Evolutionary conservation across 2,888 invertebrate species (phyloP).

Genomic region (Craniophora ligustri): DNA sequence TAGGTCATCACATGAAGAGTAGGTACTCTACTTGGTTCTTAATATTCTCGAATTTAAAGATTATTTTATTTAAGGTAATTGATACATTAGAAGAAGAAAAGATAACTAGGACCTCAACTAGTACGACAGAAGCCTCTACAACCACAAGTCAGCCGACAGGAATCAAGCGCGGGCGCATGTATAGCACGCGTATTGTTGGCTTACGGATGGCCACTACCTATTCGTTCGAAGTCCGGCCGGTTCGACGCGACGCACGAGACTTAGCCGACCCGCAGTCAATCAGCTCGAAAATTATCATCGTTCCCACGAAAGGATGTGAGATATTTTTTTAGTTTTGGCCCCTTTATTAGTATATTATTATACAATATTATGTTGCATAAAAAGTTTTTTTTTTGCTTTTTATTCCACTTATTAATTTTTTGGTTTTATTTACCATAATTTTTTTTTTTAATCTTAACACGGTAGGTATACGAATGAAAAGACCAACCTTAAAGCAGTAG

Average conservation of each 20-base stretch:
- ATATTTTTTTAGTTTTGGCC: slow-evolving; percentile 41
- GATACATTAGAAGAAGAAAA: slow-evolving; percentile 76
- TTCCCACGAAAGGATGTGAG: slow-evolving; percentile 96
- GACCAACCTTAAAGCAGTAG: neutral
- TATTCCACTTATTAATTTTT: no score
- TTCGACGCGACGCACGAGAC: slow-evolving; percentile 85
- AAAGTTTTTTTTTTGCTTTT: no score
- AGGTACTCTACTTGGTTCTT: neutral
- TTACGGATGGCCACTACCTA: slow-evolving; percentile 95
- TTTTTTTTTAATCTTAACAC: no score
- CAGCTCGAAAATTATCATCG: slow-evolving; percentile 91
- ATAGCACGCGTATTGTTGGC: slow-evolving; percentile 90
- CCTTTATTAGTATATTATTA: no score
- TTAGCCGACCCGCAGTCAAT: slow-evolving; percentile 86
- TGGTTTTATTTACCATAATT: no score
- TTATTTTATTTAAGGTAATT: slow-evolving; percentile 68
- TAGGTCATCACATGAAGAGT: neutral
- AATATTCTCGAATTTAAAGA: neutral
- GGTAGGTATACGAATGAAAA: no score
- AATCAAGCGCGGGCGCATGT: slow-evolving; percentile 75
- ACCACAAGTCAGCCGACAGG: slow-evolving; percentile 58
- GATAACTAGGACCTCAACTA: slow-evolving; percentile 50
- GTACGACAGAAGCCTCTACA: slow-evolving; percentile 57
- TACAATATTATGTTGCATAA: no score
- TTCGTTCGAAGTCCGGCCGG: slow-evolving; percentile 92